A percentile compares a stretch with the other conserved stretches of the same genome.
These are phyloP conservation scores for Danio choprae DNA, from an alignment of 2,797 vertebrate genomes.

Conservation along the genomic window DNA sequence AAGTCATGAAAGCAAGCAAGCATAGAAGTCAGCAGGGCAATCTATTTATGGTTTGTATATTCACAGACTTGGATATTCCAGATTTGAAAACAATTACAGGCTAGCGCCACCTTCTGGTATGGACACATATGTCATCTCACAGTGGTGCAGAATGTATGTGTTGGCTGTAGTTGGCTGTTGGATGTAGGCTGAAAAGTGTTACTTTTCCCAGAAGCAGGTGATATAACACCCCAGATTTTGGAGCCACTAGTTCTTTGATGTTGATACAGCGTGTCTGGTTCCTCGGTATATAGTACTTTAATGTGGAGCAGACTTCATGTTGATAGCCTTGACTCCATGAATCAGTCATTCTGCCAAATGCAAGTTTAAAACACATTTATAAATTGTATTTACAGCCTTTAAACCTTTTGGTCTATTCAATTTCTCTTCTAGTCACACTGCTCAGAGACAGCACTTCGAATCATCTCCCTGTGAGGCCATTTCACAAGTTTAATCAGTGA, in stretches of 20 bases:
- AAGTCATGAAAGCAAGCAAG: background rate
- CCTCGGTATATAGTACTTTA: background rate
- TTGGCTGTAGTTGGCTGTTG: too few species aligned
- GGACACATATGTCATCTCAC: too few species aligned
- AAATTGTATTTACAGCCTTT: conserved; percentile 30
- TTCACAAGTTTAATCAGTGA: conserved; percentile 66
- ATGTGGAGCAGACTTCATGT: background rate
- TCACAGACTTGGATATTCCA: background rate
- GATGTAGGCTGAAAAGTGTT: too few species aligned
- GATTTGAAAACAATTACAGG: too few species aligned
- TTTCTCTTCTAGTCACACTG: conserved; percentile 2
- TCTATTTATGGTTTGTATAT: background rate
- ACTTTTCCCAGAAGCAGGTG: too few species aligned
- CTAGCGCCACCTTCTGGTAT: too few species aligned
- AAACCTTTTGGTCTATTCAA: conserved; percentile 10
- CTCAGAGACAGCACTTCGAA: conserved; percentile 22
- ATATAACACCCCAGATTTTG: too few species aligned
- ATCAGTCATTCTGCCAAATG: background rate
- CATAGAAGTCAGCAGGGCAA: background rate
- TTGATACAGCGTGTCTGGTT: too few species aligned
- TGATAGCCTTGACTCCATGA: background rate
- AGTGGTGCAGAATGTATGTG: too few species aligned
- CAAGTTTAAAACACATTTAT: conserved; percentile 4
- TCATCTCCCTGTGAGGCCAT: conserved; percentile 54
- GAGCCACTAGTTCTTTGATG: too few species aligned